A percentile compares a stretch with the other conserved stretches of the same genome.
phyloP scores from a whole-genome alignment of 2,888 invertebrate genomes.

The Athetis lepigone region DNA sequence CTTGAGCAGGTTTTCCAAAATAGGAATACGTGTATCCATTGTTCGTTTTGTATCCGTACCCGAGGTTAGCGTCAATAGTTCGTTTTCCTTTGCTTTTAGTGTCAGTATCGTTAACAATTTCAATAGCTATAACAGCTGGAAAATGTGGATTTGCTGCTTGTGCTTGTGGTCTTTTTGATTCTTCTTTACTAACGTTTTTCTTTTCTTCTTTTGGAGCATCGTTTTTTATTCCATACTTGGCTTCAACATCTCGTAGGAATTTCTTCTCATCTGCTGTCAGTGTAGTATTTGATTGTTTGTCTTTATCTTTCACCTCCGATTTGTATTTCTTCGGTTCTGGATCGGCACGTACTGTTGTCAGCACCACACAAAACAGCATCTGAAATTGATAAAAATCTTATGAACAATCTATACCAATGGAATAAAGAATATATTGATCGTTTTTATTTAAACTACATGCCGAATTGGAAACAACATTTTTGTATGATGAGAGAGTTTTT shows the following conservation, averaged over 20 bases:
- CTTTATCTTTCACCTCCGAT: constrained; percentile 73
- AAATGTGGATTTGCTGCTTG: constrained; percentile 71
- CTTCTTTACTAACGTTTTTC: constrained; percentile 64
- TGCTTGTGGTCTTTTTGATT: constrained; percentile 48
- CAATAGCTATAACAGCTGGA: constrained; percentile 91
- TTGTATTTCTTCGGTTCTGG: constrained; percentile 88
- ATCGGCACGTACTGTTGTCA: constrained; percentile 72
- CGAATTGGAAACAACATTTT: too few species aligned
- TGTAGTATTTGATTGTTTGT: constrained; percentile 73
- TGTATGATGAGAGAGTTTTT: too few species aligned
- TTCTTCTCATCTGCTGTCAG: constrained; percentile 84
- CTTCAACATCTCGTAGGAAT: constrained; percentile 87
- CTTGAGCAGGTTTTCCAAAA: constrained; percentile 84
- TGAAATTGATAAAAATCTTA: constrained; percentile 75
- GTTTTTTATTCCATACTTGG: constrained; percentile 84
- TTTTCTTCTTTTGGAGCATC: constrained; percentile 68
- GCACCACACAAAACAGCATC: constrained; percentile 77
- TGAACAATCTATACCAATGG: constrained; percentile 11
- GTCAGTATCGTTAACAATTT: constrained; percentile 91
- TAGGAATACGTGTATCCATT: constrained; percentile 87
- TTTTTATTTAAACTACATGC: too few species aligned
- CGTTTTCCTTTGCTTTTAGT: constrained; percentile 91
- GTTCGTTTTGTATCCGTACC: constrained; percentile 92
- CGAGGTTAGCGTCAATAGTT: constrained; percentile 93
- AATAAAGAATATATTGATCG: too few species aligned